phyloP scores from a whole-genome alignment of 2,888 invertebrate species.

The Mechanitis messenoides region DNA sequence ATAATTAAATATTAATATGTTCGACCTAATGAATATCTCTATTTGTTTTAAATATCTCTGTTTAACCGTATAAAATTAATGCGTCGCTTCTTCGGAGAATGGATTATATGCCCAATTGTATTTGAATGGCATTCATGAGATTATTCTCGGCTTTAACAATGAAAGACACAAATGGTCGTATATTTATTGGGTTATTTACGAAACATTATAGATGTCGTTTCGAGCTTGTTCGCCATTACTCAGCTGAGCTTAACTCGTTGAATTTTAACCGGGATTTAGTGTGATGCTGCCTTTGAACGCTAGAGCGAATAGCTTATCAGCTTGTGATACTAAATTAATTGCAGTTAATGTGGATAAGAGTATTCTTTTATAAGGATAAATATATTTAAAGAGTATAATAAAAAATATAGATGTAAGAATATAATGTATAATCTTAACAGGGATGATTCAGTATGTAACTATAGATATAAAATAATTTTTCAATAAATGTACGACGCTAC shows the following conservation, averaged over 20 bases:
- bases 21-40: too few relatives aligned
- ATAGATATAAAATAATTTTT: too few relatives aligned
- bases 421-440: too few relatives aligned
- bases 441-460: too few relatives aligned
- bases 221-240: slow-evolving; percentile 53
- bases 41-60: too few relatives aligned
- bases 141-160: slow-evolving; percentile 4
- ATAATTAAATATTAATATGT: too few relatives aligned
- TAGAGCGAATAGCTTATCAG: background rate
- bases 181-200: slow-evolving; percentile 57
- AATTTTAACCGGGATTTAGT: slow-evolving; percentile 66
- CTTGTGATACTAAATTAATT: background rate
- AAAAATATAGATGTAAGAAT: too few relatives aligned
- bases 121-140: slow-evolving; percentile 7
- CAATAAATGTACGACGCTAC: too few relatives aligned
- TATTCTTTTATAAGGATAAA: too few relatives aligned
- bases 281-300: slow-evolving; percentile 36
- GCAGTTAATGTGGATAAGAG: too few relatives aligned
- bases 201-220: slow-evolving; percentile 54
- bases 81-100: background rate
- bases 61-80: too few relatives aligned
- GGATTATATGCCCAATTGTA: slow-evolving; percentile 2
- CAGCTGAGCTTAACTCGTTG: slow-evolving; percentile 62
- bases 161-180: slow-evolving; percentile 43
- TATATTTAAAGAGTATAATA: too few relatives aligned